These are phyloP conservation scores for Carcina quercana DNA, from an alignment of 2,888 invertebrate species.

Conservation along the genomic window DNA sequence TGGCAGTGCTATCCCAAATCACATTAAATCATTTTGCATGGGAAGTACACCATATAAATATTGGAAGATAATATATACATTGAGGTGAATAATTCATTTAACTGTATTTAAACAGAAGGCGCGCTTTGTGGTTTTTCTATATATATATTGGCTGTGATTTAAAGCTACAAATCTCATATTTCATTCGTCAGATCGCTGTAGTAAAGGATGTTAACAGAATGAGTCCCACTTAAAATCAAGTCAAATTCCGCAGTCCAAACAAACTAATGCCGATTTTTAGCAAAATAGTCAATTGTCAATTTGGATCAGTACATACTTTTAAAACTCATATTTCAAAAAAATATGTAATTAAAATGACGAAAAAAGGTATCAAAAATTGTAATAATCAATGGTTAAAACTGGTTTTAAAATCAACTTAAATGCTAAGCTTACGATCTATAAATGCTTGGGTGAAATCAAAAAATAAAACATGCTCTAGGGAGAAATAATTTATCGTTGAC, in stretches of 20 bases:
- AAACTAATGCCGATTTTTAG: slow-evolving; percentile 31
- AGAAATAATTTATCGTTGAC: too few relatives aligned
- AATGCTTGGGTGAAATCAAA: slow-evolving; percentile 47
- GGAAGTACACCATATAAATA: too few relatives aligned
- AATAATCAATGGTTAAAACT: slow-evolving; percentile 63
- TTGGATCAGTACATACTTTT: slow-evolving; percentile 32
- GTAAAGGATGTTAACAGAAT: slow-evolving; percentile 21
- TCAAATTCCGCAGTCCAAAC: slow-evolving; percentile 47
- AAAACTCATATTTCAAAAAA: slow-evolving; percentile 57
- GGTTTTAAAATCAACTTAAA: slow-evolving; percentile 24
- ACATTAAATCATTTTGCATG: too few relatives aligned
- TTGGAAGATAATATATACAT: too few relatives aligned
- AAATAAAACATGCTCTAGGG: slow-evolving; percentile 69
- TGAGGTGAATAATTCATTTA: too few relatives aligned
- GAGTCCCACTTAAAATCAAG: slow-evolving; percentile 59
- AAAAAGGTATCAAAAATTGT: slow-evolving; percentile 12
- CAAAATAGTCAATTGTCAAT: slow-evolving; percentile 36
- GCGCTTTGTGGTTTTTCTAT: too few relatives aligned
- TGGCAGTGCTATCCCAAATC: too few relatives aligned
- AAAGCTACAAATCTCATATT: too few relatives aligned
- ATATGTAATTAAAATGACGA: slow-evolving; percentile 47
- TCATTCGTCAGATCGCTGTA: too few relatives aligned
- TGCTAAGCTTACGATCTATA: slow-evolving; percentile 16
- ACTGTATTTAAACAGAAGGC: too few relatives aligned
- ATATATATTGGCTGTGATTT: not conserved